Base-by-base conservation (phyloP, 2,888 invertebrate species). In the Tricholauxania praeusta region DNA sequence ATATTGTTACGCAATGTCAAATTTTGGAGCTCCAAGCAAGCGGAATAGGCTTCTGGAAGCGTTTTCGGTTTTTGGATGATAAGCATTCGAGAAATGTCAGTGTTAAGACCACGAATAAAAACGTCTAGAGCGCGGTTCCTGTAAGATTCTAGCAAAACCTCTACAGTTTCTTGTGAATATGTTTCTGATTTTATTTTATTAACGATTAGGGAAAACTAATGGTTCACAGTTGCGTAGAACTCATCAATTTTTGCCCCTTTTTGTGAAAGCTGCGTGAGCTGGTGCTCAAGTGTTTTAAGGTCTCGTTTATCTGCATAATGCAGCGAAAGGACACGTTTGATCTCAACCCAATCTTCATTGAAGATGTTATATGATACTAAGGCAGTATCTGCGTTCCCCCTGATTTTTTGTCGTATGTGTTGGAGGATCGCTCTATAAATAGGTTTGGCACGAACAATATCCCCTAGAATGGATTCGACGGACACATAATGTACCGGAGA, bases 281-380 rank as follows among this genome's bases (percentile, higher is more conserved):
- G 75, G 57, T 79, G 76, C 57, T 79, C 74, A 3, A 78, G 51
- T 0, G 76, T 78, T 12, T 75, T 66, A 0, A 78, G 48, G 57
- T 79, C 79, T 28, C 76, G 63, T 47, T 79, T 80, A 32, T 77
- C 77, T 1, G 77, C 78, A 48, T 78, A 77, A n/a, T 77, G 77
- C 15, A 77, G 72, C 6, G 75, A 77, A 12, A 77, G 64, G 17
- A 70, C 68, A 57, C 39, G 65, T 22, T 78, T 79, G 0, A 78
- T 76, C 5, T 75, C 60, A 0, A 12, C 4, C 76, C 77, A 78
- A 48, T 76, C 67, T 7, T 12, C 52, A 22, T 76, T 64, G 47
- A 74, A 72, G 3, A 74, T 66, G 15, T 76, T 75, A 17, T 75
- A 75, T 0, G 72, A 73, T 0, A 76, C 55, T 12, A 77, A 39